A percentile compares a stretch with the other conserved stretches of the same genome.
Evolutionary conservation across 2,888 invertebrate genomes (phyloP).

Genomic region (Pammene aurita): DNA sequence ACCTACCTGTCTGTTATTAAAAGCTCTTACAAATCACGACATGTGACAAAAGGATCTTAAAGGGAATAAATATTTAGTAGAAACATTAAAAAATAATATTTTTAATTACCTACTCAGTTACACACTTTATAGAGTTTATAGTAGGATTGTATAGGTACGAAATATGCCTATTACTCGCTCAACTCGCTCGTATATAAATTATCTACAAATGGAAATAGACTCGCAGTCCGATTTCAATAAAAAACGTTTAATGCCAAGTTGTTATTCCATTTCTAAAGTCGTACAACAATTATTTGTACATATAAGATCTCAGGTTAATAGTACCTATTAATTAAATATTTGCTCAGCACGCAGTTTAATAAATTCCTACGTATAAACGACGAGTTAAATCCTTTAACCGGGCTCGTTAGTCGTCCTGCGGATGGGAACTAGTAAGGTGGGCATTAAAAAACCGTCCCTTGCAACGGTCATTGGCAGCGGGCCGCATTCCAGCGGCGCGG

Average conservation of each 20-base stretch:
- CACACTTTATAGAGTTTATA: no score
- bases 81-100: no score
- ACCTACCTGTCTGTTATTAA: no score
- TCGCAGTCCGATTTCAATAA: slow-evolving; percentile 2
- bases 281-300: neutral
- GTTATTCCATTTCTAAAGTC: neutral
- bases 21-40: no score
- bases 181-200: neutral
- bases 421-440: slow-evolving; percentile 69
- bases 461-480: slow-evolving; percentile 81
- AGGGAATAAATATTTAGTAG: no score
- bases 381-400: slow-evolving; percentile 28
- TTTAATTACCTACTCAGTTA: no score
- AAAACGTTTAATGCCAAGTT: slow-evolving; percentile 7
- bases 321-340: slow-evolving; percentile 3
- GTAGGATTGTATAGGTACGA: no score
- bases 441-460: slow-evolving; percentile 77
- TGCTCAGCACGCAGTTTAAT: neutral
- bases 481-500: slow-evolving; percentile 79
- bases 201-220: neutral
- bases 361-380: slow-evolving; percentile 16
- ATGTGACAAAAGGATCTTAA: no score
- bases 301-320: slow-evolving; percentile 16
- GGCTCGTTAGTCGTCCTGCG: slow-evolving; percentile 58
- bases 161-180: no score